Evolutionary conservation across 2,888 invertebrate species (phyloP), one percentile per base, ranked within the genome.

Genomic region (Apodemia arnacis): DNA sequence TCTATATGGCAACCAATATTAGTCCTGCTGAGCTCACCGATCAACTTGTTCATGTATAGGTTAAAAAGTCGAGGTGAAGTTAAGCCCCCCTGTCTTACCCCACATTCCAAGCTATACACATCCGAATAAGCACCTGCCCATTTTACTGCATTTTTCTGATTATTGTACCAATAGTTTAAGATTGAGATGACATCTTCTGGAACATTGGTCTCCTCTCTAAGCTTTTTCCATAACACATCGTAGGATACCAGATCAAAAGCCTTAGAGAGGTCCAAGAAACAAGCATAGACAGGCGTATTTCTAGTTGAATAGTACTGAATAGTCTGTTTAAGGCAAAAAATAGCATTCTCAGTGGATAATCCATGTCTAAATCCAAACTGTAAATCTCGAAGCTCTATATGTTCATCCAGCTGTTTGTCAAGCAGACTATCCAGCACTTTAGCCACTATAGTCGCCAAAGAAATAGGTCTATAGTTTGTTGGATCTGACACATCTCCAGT

Each of bases 1-100:
- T 41, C 38, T 41, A 41, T 41, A 41, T 41, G 38, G 38, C 38
- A 41, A 41, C 38, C 2, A n/a, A n/a, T 31, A 31, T 31, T 31
- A 31, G 31, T 31, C 31, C 5, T 31, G 31, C 31, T 31, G 31
- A 31, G 31, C 5, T 31, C 31, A 31, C 31, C 1, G 31, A 31
- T 1, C 2, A 31, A 31, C 5, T 4, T 31, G 5, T 31, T 31
- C 31, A 91, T 73, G 69, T 90, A 93, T 18, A 89, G 21, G 75
- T 84, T 92, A 59, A 92, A 94, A 1, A 93, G 87, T n/a, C 27
- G 74, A 10, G 92, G 93, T 3, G 94, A 94, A 2, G 85, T 89
- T 54, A 90, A 38, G 4, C 92, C 91, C 11, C 92, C 93, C 78
- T 88, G 84, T 24, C 89, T 83, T 38, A 85, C 81, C 15, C 85